Conservation (phyloP, 2,888 invertebrate species). For the Apodemia mormo region DNA sequence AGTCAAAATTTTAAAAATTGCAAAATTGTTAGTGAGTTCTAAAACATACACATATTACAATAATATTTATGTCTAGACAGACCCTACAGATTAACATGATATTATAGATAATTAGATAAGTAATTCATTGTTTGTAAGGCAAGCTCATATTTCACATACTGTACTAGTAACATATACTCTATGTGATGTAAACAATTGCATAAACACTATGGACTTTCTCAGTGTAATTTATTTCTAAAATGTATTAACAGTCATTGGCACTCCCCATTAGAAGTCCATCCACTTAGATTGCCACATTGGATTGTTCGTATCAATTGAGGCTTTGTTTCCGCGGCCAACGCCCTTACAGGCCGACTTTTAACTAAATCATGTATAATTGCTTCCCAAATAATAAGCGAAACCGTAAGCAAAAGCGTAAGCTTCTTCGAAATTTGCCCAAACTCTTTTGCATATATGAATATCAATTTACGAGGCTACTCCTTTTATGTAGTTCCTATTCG, state of each 20-base stretch:
- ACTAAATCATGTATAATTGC: conserved; percentile 44
- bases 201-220: conserved; percentile 4
- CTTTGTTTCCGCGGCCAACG: conserved; percentile 75
- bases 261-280: conserved; percentile 51
- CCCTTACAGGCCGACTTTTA: conserved; percentile 58
- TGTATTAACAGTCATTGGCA: conserved; percentile 28
- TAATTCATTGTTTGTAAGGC: too few relatives aligned
- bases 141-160: too few relatives aligned
- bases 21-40: too few relatives aligned
- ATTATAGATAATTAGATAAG: too few relatives aligned
- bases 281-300: conserved; percentile 67
- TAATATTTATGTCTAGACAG: too few relatives aligned
- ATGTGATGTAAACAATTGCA: neutral
- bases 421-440: too few relatives aligned
- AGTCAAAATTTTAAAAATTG: too few relatives aligned
- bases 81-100: too few relatives aligned
- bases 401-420: neutral
- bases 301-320: conserved; percentile 64
- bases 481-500: too few relatives aligned
- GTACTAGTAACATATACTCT: neutral
- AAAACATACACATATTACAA: too few relatives aligned
- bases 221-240: conserved; percentile 8
- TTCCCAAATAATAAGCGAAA: conserved; percentile 40
- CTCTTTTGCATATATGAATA: too few relatives aligned
- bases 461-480: too few relatives aligned